phyloP scores from a whole-genome alignment of 2,888 invertebrate species.

The Meiosimyza platycephala region DNA sequence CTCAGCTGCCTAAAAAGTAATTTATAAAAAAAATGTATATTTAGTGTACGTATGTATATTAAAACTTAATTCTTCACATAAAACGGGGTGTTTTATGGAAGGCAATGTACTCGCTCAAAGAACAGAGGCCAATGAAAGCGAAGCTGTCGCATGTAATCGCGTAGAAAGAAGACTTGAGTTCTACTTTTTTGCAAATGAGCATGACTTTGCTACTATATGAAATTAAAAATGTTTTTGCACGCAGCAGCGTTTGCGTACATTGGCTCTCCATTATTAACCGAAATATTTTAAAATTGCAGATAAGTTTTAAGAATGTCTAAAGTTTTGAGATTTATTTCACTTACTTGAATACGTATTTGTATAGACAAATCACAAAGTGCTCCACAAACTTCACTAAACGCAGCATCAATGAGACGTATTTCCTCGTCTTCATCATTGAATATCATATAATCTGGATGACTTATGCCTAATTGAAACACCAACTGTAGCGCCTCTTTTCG shows the following conservation, averaged over 20 bases:
- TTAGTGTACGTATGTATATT: background rate
- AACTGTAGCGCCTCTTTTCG: conserved; percentile 86
- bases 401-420: conserved; percentile 92
- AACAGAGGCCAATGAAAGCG: too few relatives aligned
- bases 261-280: too few relatives aligned
- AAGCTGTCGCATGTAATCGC: too few relatives aligned
- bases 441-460: conserved; percentile 85
- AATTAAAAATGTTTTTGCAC: too few relatives aligned
- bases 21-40: background rate
- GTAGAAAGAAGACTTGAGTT: too few relatives aligned
- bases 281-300: too few relatives aligned
- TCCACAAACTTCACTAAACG: conserved; percentile 94
- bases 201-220: too few relatives aligned
- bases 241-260: too few relatives aligned
- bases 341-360: conserved; percentile 79
- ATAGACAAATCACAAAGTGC: conserved; percentile 93
- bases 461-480: conserved; percentile 86
- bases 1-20: conserved; percentile 73
- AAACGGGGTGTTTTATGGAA: too few relatives aligned
- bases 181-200: background rate
- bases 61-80: background rate
- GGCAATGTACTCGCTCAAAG: too few relatives aligned
- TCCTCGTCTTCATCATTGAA: conserved; percentile 80
- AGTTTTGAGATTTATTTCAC: background rate
- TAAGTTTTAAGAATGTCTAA: too few relatives aligned